Percentiles rank a stretch among this genome's conserved stretches.
Evolutionary conservation across 2,888 invertebrate species (phyloP).

Genomic region (Drosophila melanosoma): DNA sequence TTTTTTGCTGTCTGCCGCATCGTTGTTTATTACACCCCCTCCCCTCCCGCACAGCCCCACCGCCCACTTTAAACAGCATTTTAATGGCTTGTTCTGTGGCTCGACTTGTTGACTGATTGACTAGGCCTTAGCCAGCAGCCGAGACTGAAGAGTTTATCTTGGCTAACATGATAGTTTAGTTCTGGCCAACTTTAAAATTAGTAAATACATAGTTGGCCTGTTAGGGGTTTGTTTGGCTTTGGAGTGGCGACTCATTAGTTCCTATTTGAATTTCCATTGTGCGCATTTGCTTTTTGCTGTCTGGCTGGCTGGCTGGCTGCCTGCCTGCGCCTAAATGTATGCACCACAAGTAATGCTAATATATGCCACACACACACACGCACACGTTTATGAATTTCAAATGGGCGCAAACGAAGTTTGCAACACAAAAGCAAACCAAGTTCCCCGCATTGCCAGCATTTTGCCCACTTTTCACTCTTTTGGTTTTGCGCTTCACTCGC

Average conservation of each 20-base stretch:
- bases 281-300: slow-evolving; percentile 53
- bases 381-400: slow-evolving; percentile 72
- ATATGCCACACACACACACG: slow-evolving; percentile 50
- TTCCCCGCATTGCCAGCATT: slow-evolving; percentile 40
- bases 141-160: slow-evolving; percentile 24
- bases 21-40: slow-evolving; percentile 31
- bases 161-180: slow-evolving; percentile 35
- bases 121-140: slow-evolving; percentile 34
- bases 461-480: slow-evolving; percentile 30
- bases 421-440: slow-evolving; percentile 68
- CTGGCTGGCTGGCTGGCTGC: slow-evolving; percentile 8
- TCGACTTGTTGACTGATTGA: slow-evolving; percentile 66
- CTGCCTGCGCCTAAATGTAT: slow-evolving; percentile 63
- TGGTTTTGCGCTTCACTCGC: slow-evolving; percentile 44
- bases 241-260: slow-evolving; percentile 61
- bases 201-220: slow-evolving; percentile 21
- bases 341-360: slow-evolving; percentile 68
- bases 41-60: neutral
- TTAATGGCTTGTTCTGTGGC: slow-evolving; percentile 76
- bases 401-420: slow-evolving; percentile 73
- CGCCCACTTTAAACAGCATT: slow-evolving; percentile 49
- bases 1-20: slow-evolving; percentile 26
- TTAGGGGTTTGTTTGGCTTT: slow-evolving; percentile 10
- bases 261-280: slow-evolving; percentile 71
- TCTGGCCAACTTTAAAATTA: slow-evolving; percentile 47